A percentile compares a stretch with the other conserved stretches of the same genome.
These are phyloP conservation scores for Rhagoletis zephyria DNA, from an alignment of 1,140 invertebrate genomes.

Conservation along the genomic window DNA sequence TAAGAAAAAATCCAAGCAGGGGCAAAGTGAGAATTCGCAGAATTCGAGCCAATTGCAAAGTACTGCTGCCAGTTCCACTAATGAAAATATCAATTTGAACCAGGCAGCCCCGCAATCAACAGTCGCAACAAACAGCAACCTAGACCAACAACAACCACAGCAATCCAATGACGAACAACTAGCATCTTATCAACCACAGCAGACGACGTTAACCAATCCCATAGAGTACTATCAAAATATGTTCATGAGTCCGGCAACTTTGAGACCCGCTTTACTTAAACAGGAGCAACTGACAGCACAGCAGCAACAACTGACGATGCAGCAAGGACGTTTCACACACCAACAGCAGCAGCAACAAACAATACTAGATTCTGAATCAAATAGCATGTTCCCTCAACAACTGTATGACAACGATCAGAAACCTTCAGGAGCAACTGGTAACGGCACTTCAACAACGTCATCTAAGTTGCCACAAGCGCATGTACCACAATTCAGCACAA, in stretches of 20 bases:
- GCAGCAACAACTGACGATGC: slow-evolving; percentile 61
- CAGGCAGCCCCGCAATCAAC: slow-evolving; percentile 62
- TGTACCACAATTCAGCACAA: slow-evolving; percentile 68
- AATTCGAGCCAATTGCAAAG: slow-evolving; percentile 63
- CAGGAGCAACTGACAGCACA: slow-evolving; percentile 67
- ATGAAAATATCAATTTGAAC: slow-evolving; percentile 71
- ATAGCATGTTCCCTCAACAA: slow-evolving; percentile 69
- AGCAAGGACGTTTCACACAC: slow-evolving; percentile 56
- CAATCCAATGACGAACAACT: slow-evolving; percentile 56
- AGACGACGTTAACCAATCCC: slow-evolving; percentile 58
- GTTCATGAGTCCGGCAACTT: slow-evolving; percentile 66
- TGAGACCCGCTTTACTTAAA: slow-evolving; percentile 65
- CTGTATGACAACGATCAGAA: slow-evolving; percentile 67
- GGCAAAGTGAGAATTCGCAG: slow-evolving; percentile 60
- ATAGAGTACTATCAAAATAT: slow-evolving; percentile 72
- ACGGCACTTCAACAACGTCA: slow-evolving; percentile 52
- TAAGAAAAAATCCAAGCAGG: slow-evolving; percentile 69
- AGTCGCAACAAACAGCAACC: slow-evolving; percentile 49
- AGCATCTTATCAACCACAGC: slow-evolving; percentile 62
- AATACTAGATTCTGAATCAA: slow-evolving; percentile 62
- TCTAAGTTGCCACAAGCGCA: slow-evolving; percentile 68
- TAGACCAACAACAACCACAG: slow-evolving; percentile 56
- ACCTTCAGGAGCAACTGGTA: slow-evolving; percentile 19
- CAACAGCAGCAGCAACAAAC: slow-evolving; percentile 61
- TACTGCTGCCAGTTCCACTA: slow-evolving; percentile 65